These are phyloP conservation scores for Geodia barretti DNA, from an alignment of 37 sponge, comb jelly and placozoan genomes.

Conservation along the genomic window DNA sequence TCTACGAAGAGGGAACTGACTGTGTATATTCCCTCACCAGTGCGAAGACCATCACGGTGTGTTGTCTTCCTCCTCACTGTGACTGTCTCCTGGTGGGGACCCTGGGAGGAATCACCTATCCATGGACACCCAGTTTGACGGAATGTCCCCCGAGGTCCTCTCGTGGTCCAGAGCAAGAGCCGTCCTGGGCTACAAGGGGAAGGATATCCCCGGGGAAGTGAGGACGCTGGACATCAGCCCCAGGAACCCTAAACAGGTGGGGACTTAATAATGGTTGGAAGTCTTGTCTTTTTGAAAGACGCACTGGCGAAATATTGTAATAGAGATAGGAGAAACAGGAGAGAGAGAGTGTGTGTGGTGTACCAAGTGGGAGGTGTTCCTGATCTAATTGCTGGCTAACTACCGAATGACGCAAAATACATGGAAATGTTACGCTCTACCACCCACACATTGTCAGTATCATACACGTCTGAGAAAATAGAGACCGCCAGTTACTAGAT, in stretches of 20 bases:
- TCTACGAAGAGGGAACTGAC: too few species aligned
- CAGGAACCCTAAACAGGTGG: conserved; percentile 72
- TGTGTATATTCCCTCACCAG: conserved; percentile 34
- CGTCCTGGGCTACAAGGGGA: conserved; percentile 57
- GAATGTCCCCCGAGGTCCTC: conserved; percentile 83
- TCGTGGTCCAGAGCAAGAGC: conserved; percentile 76
- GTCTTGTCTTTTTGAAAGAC: too few species aligned
- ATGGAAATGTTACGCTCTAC: too few species aligned
- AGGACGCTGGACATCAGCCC: conserved; percentile 72
- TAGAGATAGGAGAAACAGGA: background rate
- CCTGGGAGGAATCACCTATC: conserved; percentile 79
- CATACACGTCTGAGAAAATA: too few species aligned
- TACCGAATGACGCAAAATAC: too few species aligned
- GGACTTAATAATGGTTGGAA: background rate
- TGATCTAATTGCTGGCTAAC: too few species aligned
- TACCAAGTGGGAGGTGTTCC: too few species aligned
- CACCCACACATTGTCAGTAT: too few species aligned
- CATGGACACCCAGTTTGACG: conserved; percentile 78
- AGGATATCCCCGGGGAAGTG: conserved; percentile 80
- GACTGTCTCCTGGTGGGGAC: conserved; percentile 84
- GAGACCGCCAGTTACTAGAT: too few species aligned
- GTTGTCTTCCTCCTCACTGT: conserved; percentile 66
- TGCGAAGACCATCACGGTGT: conserved; percentile 76
- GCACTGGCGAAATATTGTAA: too few species aligned
- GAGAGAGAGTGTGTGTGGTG: background rate